These are phyloP conservation scores for Plebejus anna DNA, from an alignment of 2,888 invertebrate genomes.

Conservation along the genomic window DNA sequence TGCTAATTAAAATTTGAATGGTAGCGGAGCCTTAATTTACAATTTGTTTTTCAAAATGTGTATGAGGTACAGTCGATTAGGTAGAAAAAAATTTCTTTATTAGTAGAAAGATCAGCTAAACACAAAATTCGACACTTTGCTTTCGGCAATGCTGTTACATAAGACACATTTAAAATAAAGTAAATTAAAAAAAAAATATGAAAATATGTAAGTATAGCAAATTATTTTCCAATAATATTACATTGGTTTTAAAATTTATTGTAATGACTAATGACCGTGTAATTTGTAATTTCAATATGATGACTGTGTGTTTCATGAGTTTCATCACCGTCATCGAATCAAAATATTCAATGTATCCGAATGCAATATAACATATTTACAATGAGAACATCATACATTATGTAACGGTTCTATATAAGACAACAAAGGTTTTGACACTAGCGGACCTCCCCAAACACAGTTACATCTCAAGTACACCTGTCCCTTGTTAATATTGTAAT, in stretches of 20 bases:
- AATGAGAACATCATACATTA: neutral
- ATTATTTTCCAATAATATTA: no score
- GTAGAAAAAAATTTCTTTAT: no score
- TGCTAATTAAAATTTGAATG: neutral
- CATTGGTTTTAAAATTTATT: no score
- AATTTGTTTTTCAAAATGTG: neutral
- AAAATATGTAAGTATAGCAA: no score
- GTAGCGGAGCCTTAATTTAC: neutral
- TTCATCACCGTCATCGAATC: neutral
- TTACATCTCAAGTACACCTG: slow-evolving; percentile 50
- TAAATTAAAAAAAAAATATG: no score
- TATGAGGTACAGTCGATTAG: no score
- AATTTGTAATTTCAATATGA: no score
- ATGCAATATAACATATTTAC: neutral
- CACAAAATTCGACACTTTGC: no score
- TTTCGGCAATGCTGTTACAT: no score
- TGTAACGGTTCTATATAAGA: neutral
- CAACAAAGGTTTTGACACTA: slow-evolving; percentile 7
- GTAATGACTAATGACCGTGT: no score
- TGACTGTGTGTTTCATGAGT: neutral
- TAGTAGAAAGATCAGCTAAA: no score
- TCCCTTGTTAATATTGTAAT: slow-evolving; percentile 65
- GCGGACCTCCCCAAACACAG: slow-evolving; percentile 11
- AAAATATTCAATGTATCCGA: neutral
- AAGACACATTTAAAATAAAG: no score